Percentiles rank a stretch among this genome's conserved stretches.
These are phyloP conservation scores for Catocala sponsa DNA, from an alignment of 2,888 invertebrate species.

Conservation along the genomic window DNA sequence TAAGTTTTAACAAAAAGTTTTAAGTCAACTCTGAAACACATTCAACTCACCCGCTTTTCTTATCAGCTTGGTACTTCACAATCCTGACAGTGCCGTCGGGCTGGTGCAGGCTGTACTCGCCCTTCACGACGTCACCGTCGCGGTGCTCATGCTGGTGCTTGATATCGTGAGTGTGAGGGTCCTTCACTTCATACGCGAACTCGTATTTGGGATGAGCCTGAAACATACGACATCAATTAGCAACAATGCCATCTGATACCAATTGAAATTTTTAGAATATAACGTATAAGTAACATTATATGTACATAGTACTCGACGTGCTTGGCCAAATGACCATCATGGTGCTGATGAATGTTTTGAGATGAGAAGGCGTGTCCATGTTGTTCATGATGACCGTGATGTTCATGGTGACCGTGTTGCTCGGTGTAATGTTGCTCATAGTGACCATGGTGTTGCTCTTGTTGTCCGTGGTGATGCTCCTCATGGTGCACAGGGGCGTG, in stretches of 20 bases:
- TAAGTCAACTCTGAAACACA: not conserved
- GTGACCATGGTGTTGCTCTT: constrained; percentile 9
- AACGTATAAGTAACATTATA: not conserved
- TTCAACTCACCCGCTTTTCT: constrained; percentile 23
- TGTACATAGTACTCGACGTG: constrained; percentile 24
- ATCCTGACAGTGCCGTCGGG: constrained; percentile 42
- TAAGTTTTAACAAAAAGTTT: not conserved
- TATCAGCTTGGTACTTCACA: constrained; percentile 45
- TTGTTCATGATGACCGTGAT: too few species aligned
- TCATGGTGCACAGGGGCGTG: constrained; percentile 26
- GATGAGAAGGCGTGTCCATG: too few species aligned
- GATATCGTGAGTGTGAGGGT: constrained; percentile 83
- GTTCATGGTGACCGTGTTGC: constrained; percentile 29
- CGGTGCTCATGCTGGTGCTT: too few species aligned
- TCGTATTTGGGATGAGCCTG: constrained; percentile 65
- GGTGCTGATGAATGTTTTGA: constrained; percentile 12
- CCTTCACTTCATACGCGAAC: constrained; percentile 80
- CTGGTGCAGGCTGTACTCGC: too few species aligned
- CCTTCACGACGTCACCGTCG: too few species aligned
- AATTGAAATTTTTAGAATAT: too few species aligned
- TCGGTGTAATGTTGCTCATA: constrained; percentile 33
- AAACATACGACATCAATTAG: too few species aligned
- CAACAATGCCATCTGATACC: not conserved
- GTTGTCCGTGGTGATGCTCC: constrained; percentile 1
- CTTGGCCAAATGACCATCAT: constrained; percentile 16